phyloP scores from a whole-genome alignment of 2,113 vertebrate species.

The Apus apus region DNA sequence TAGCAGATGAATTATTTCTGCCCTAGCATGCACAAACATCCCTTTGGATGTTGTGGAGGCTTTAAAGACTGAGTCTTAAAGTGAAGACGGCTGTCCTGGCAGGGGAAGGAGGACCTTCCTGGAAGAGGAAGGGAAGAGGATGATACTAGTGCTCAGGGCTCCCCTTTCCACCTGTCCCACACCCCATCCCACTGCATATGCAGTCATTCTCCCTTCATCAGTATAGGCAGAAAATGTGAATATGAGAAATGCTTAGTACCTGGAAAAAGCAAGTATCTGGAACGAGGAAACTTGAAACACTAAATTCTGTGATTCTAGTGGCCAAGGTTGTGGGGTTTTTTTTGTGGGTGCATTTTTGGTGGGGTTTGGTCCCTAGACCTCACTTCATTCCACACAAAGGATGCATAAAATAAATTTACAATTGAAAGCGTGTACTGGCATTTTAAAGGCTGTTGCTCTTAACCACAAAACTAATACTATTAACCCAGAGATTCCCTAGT shows the following conservation, averaged over 20 bases:
- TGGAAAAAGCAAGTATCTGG: background rate
- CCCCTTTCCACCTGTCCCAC: background rate
- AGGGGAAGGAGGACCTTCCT: background rate
- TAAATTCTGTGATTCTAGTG: background rate
- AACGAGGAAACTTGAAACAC: background rate
- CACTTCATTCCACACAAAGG: background rate
- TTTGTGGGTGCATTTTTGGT: background rate
- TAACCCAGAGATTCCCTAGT: background rate
- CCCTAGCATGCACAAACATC: background rate
- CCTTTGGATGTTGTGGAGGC: background rate
- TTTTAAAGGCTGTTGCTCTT: background rate
- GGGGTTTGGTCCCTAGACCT: background rate
- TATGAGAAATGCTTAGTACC: fast-evolving
- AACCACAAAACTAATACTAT: background rate
- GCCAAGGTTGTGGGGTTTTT: too few relatives aligned
- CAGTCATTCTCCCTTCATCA: background rate
- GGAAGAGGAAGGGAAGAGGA: background rate
- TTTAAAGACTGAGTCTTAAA: background rate
- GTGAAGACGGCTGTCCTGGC: background rate
- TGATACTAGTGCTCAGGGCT: background rate
- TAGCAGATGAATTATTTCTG: background rate
- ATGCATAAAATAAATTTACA: background rate
- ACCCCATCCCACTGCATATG: fast-evolving
- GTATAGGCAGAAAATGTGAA: background rate
- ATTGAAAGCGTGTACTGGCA: background rate